Percentiles rank a stretch among this genome's conserved stretches.
phyloP scores from a whole-genome alignment of 2,113 vertebrate genomes.

The Condylura cristata region DNA sequence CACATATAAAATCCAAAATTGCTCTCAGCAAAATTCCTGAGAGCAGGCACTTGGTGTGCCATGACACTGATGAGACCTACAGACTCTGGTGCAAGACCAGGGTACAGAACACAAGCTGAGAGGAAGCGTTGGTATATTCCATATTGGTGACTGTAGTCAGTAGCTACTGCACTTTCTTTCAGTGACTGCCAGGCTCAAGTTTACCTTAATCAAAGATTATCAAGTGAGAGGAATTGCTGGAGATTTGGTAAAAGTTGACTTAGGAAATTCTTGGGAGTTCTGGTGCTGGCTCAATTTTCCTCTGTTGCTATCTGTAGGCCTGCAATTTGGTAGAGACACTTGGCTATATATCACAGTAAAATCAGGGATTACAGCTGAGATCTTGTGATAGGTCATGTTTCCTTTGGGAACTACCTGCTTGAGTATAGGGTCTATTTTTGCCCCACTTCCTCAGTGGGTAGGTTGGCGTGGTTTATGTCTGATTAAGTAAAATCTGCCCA shows the following conservation, averaged over 20 bases:
- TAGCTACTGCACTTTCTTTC: constrained; percentile 19
- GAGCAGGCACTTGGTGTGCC: background rate
- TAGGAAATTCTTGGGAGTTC: background rate
- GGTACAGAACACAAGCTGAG: background rate
- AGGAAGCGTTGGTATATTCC: background rate
- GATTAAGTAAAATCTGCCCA: constrained; percentile 7
- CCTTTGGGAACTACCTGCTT: background rate
- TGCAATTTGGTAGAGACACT: background rate
- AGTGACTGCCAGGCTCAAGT: background rate
- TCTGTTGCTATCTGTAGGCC: background rate
- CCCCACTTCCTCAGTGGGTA: background rate
- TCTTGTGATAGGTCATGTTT: background rate
- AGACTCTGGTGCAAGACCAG: background rate
- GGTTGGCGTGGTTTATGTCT: background rate
- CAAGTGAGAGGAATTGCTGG: background rate
- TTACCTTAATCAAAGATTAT: constrained; percentile 43
- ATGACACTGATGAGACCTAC: background rate
- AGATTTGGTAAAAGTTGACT: constrained; percentile 11
- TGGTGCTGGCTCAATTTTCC: background rate
- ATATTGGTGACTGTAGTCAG: background rate
- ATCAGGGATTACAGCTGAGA: background rate
- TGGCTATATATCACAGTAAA: background rate
- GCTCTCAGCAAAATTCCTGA: constrained; percentile 36
- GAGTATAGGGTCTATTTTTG: background rate
- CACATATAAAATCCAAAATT: background rate